Conservation (phyloP, 2,797 vertebrate species). For the Sylvia borin region DNA sequence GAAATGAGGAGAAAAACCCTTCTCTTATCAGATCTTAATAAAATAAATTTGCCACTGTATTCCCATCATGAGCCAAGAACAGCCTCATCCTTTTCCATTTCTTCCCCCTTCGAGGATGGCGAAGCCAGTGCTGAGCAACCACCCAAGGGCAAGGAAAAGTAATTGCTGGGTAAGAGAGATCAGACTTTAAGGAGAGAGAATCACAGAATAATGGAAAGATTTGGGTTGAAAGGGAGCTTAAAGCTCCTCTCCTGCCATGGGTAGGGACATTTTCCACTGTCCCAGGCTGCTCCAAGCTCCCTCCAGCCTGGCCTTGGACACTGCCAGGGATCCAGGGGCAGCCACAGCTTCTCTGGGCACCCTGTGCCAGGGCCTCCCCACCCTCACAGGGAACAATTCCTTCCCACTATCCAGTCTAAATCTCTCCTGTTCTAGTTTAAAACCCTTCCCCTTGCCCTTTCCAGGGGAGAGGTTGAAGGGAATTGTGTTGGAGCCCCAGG, state of each 20-base stretch:
- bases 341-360: background rate
- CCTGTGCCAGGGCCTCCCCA: background rate
- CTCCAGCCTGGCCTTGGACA: fast-evolving
- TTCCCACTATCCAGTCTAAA: background rate
- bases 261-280: fast-evolving
- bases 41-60: background rate
- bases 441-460: background rate
- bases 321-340: background rate
- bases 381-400: background rate
- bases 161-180: background rate
- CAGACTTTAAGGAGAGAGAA: background rate
- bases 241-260: background rate
- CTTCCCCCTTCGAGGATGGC: background rate
- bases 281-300: fast-evolving
- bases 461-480: background rate
- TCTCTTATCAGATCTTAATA: background rate
- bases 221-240: background rate
- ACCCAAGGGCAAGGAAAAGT: background rate
- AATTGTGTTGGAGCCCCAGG: fast-evolving
- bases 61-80: background rate
- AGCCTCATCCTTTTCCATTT: background rate
- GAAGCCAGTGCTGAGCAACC: background rate
- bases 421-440: background rate
- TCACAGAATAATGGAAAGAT: background rate
- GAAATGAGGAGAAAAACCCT: background rate